Evolutionary conservation across 2,113 vertebrate species (phyloP).

Genomic region (Percina caprodes): DNA sequence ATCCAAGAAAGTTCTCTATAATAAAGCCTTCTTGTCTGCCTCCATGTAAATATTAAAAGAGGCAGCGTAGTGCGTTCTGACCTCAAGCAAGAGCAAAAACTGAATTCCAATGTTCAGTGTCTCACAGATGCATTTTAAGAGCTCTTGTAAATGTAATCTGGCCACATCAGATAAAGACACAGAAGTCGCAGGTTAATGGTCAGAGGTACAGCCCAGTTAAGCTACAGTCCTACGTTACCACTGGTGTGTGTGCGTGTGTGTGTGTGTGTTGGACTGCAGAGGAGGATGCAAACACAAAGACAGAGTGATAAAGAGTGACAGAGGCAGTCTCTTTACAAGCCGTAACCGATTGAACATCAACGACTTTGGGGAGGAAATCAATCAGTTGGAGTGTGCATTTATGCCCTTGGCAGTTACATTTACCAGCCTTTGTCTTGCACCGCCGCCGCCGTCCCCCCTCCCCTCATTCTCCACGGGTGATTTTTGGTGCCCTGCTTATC

Average conservation of each 20-base stretch:
- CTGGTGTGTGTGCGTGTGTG: constrained; percentile 2
- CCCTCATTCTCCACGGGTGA: constrained; percentile 62
- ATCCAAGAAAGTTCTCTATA: not conserved
- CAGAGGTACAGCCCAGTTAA: not conserved
- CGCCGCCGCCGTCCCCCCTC: not conserved
- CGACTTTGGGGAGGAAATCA: constrained; percentile 76
- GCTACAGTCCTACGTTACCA: not conserved
- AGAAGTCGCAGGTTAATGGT: not conserved
- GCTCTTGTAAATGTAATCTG: constrained; percentile 8
- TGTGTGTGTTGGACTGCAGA: constrained; percentile 20
- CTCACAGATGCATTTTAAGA: not conserved
- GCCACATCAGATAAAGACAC: constrained; percentile 9
- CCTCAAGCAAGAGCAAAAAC: not conserved
- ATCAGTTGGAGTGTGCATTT: constrained; percentile 68
- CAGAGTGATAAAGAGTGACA: constrained; percentile 36
- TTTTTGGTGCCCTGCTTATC: constrained; percentile 73
- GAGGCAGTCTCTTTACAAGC: constrained; percentile 48
- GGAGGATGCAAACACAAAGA: constrained; percentile 29
- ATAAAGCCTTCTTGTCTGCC: not conserved
- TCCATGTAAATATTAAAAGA: not conserved
- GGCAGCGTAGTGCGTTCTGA: constrained; percentile 1
- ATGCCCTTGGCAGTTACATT: constrained; percentile 68
- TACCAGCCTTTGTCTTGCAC: constrained; percentile 73
- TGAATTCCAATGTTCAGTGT: not conserved
- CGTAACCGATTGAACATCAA: constrained; percentile 52